phyloP scores from a whole-genome alignment of 2,797 vertebrate species.

The Sitta carolinensis region DNA sequence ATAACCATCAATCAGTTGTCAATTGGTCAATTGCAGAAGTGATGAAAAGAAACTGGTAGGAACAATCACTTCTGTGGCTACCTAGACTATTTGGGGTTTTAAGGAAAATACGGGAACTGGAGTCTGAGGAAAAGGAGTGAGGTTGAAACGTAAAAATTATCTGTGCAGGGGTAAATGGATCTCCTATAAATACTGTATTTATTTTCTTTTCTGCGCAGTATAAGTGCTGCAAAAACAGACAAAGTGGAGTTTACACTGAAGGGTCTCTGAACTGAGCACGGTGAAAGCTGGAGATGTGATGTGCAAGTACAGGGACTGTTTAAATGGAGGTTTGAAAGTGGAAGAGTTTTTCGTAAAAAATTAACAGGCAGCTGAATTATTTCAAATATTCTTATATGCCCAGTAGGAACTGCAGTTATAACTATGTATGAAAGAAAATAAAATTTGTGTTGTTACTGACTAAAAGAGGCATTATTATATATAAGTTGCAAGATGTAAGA shows the following conservation, averaged over 20 bases:
- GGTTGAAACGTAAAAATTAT: constrained; percentile 53
- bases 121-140: constrained; percentile 77
- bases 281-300: neutral
- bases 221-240: neutral
- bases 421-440: neutral
- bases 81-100: constrained; percentile 86
- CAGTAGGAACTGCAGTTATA: neutral
- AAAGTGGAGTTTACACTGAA: neutral
- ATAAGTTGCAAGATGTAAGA: neutral
- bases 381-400: neutral
- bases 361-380: neutral
- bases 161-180: neutral
- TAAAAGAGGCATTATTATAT: neutral
- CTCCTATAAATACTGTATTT: neutral
- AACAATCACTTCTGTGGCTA: constrained; percentile 90
- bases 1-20: constrained; percentile 99
- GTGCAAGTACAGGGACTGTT: neutral
- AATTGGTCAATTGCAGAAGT: constrained; percentile 97
- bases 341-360: neutral
- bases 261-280: neutral
- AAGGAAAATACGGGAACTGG: constrained; percentile 88
- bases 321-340: neutral
- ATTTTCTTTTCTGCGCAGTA: rapidly evolving
- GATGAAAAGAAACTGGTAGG: constrained; percentile 89
- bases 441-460: neutral